Base-by-base conservation (phyloP, 2,797 vertebrate species). In the Schizopygopsis pylzovi region DNA sequence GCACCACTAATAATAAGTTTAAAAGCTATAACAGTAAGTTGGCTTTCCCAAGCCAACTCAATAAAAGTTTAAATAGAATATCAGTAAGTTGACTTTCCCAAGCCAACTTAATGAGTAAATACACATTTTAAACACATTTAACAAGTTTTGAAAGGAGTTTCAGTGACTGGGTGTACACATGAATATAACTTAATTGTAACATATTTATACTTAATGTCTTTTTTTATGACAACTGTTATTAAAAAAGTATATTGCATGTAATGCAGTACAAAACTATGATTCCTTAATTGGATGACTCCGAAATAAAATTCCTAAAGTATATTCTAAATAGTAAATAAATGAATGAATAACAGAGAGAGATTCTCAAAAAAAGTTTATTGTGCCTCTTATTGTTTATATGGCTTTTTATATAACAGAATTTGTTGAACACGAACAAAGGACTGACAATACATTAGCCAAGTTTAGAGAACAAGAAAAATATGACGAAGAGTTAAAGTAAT, bases 321-420 rank as follows among this genome's bases (percentile, higher is more conserved):
- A 33, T 79, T 4, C 41, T 28, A 61, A 28, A 41, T 43, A 28
- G 39, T 45, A 28, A 18, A 22, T 18, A 37, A 41, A 85, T 45
- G 83, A 54, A 89, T 7, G 56, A 75, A 71, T 18, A 63, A 63
- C 25, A 37, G 61, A 87, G 84, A 76, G 52, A 76, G 52, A 85
- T 90, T 93, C 89, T 95, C 93, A 93, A 94, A 94, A 95, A 94
- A 94, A 49, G 92, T 96, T 96, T 96, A 96, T 95, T 96, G 95
- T 96, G 95, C 94, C 94, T 95, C 93, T 94, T 94, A 95, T 92
- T 94, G 93, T 95, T 95, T 95, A 95, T 95, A 96, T 96, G 95
- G 95, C 95, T 96, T 96, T 94, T 95, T 95, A 94, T 94, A 95
- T 94, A 95, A 95, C 94, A 95, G 92, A 94, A 92, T 95, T 95